phyloP scores from a whole-genome alignment of 1,140 invertebrate genomes.

The Trypoxylus dichotomus region DNA sequence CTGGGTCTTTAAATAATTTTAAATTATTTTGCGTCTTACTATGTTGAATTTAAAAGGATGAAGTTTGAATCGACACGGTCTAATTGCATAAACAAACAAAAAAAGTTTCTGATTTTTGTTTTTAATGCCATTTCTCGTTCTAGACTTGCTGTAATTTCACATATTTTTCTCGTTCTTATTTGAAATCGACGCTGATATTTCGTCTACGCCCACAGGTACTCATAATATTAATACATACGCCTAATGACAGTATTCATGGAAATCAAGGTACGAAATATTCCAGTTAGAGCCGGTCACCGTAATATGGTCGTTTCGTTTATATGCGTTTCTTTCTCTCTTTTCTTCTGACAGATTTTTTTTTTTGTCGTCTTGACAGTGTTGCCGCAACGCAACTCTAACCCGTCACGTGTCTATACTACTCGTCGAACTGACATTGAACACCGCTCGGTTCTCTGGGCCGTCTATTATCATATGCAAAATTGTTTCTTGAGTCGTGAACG shows the following conservation, averaged over 20 bases:
- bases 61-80: too few species aligned
- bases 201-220: too few species aligned
- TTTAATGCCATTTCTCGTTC: too few species aligned
- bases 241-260: neutral
- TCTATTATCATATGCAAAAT: conserved; percentile 26
- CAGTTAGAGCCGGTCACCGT: neutral
- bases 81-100: too few species aligned
- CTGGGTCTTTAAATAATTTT: too few species aligned
- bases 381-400: neutral
- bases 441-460: conserved; percentile 8
- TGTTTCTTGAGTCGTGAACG: conserved; percentile 19
- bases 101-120: too few species aligned
- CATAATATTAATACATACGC: neutral
- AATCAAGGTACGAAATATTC: conserved; percentile 16
- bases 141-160: too few species aligned
- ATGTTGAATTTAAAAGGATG: too few species aligned
- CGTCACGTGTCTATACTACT: conserved; percentile 9
- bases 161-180: too few species aligned
- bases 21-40: too few species aligned
- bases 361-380: neutral
- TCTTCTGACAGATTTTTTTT: neutral
- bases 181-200: too few species aligned
- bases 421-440: conserved; percentile 16
- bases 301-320: neutral
- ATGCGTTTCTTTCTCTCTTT: conserved; percentile 4